Evolutionary conservation across 2,113 vertebrate genomes (phyloP).

Genomic region (Perca flavescens): DNA sequence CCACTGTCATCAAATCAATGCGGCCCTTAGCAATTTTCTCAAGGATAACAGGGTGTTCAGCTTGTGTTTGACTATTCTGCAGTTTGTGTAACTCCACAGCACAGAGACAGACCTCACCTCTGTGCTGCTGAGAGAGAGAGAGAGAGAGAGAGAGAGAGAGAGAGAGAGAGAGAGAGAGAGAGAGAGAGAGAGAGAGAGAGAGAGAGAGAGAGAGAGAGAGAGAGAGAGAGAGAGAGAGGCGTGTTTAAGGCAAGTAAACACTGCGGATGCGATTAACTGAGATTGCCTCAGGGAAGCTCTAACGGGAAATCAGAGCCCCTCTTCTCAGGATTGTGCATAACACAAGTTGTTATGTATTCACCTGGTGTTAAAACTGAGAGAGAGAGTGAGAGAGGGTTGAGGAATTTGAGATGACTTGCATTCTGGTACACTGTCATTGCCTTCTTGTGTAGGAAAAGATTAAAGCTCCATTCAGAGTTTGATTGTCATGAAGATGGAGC

Average conservation of each 20-base stretch:
- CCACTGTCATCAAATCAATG: slow-evolving; percentile 29
- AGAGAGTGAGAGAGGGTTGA: background rate
- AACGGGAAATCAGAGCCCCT: slow-evolving; percentile 63
- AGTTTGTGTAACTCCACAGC: background rate
- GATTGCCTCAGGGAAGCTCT: slow-evolving; percentile 49
- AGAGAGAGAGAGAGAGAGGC: slow-evolving; percentile 11
- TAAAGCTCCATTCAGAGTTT: background rate
- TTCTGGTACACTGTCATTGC: slow-evolving; percentile 6
- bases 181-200: slow-evolving; percentile 8
- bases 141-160: slow-evolving; percentile 2
- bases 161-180: slow-evolving; percentile 2
- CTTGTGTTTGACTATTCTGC: slow-evolving; percentile 6
- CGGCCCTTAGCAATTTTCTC: slow-evolving; percentile 51
- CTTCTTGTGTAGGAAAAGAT: background rate
- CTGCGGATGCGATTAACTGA: slow-evolving; percentile 51
- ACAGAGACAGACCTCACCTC: slow-evolving; percentile 25
- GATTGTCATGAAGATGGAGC: background rate
- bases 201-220: background rate
- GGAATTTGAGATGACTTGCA: slow-evolving; percentile 13
- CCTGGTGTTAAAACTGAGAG: slow-evolving; percentile 9
- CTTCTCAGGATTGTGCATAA: slow-evolving; percentile 41
- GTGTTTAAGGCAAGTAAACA: slow-evolving; percentile 50
- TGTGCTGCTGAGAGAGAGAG: slow-evolving; percentile 16
- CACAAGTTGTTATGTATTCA: slow-evolving; percentile 23
- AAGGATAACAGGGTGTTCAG: slow-evolving; percentile 37